Evolutionary conservation across 2,888 invertebrate genomes (phyloP), one percentile per base, ranked within the genome.

Genomic region (Allygus modestus): DNA sequence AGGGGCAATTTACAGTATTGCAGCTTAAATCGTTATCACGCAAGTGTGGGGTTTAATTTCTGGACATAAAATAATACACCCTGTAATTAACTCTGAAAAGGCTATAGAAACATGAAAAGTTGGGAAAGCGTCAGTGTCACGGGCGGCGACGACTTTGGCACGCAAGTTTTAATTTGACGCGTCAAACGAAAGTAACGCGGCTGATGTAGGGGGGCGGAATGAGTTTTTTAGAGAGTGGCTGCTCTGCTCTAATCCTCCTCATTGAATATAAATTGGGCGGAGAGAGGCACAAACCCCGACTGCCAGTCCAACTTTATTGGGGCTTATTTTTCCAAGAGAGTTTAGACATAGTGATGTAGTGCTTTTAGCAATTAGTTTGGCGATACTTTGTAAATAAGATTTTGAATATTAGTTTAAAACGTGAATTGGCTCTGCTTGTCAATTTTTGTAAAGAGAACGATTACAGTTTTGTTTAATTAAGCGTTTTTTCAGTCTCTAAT

Each of bases 201-300:
- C 23, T 23, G 58, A 20, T 20, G 58, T 15, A n/a, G 15, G 26
- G 12, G 20, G 58, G 58, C 58, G 58, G 23, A 23, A 58, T 23
- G 58, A 58, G 58, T 26, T 58, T 58, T 46, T 58, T 58, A 26
- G 58, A 28, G 65, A 28, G 65, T 28, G 65, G 65, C 65, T 31
- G 7, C 58, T n/a, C 37, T n/a, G 20, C 28, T 23, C 46, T 65
- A 65, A 65, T 65, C 65, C 65, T 20, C 7, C 65, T 65, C 65
- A 58, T 58, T 23, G 58, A 58, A 58, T 58, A 58, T 58, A 58
- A 58, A 58, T 58, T 58, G 58, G 58, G 58, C 31, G 15, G 65
- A 1, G n/a, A 26, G 28, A 65, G 28, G 1, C 28, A 2, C 65
- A 65, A 58, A 1, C 26, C 58, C 23, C 58, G 26, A 31, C 65